These are phyloP conservation scores for Penaeus indicus DNA, from an alignment of 1,140 invertebrate genomes.

Conservation along the genomic window DNA sequence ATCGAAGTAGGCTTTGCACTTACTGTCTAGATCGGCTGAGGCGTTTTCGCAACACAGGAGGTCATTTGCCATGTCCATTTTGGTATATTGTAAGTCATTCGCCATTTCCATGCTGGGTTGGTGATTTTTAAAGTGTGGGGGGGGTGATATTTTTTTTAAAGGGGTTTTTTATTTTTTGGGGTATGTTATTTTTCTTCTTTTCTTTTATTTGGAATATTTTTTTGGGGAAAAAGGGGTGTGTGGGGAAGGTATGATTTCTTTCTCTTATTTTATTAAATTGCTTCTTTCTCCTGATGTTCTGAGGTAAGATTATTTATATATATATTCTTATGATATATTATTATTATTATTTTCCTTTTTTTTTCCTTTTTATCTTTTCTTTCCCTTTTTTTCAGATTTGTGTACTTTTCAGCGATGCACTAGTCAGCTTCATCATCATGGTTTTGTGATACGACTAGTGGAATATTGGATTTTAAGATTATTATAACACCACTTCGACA, in stretches of 20 bases:
- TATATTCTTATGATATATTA: too few relatives aligned
- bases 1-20: conserved; percentile 69
- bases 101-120: not conserved
- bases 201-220: too few relatives aligned
- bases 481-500: not conserved
- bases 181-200: conserved; percentile 15
- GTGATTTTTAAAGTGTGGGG: not conserved
- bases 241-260: too few relatives aligned
- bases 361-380: too few relatives aligned
- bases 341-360: too few relatives aligned
- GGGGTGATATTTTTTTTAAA: not conserved
- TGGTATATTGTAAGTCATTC: not conserved
- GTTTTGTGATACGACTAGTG: not conserved
- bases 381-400: too few relatives aligned
- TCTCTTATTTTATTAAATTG: too few relatives aligned
- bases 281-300: too few relatives aligned
- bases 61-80: conserved; percentile 51
- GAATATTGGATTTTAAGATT: not conserved
- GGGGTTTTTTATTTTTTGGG: not conserved
- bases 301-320: too few relatives aligned
- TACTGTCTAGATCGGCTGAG: conserved; percentile 57
- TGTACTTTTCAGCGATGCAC: too few relatives aligned
- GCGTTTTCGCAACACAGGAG: conserved; percentile 62
- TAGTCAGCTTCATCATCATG: too few relatives aligned
- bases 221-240: too few relatives aligned